Evolutionary conservation across 2,797 vertebrate genomes (phyloP).

Genomic region (Chloroceryle amazona): DNA sequence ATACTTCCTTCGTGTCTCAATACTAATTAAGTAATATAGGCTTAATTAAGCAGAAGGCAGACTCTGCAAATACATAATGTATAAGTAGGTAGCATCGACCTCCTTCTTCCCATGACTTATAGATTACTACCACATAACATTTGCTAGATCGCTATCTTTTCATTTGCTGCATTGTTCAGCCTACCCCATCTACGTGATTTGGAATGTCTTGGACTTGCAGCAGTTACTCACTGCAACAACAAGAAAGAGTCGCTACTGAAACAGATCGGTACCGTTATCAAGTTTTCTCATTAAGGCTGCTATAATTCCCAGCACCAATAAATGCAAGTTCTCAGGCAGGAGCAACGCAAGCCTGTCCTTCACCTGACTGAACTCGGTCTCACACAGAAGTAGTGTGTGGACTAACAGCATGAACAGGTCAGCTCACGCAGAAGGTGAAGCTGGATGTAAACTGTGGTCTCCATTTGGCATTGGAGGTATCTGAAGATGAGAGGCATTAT

Average conservation of each 20-base stretch:
- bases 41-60: conserved; percentile 31
- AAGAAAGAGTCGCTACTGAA: background rate
- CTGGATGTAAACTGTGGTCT: background rate
- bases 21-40: conserved; percentile 32
- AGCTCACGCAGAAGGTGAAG: background rate
- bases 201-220: background rate
- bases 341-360: background rate
- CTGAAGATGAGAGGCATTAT: background rate
- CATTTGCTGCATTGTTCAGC: background rate
- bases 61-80: background rate
- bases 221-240: background rate
- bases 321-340: background rate
- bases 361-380: background rate
- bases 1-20: background rate
- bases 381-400: background rate
- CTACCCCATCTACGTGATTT: background rate
- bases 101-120: background rate
- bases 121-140: background rate
- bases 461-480: background rate
- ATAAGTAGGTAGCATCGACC: background rate
- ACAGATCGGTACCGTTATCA: background rate
- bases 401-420: background rate
- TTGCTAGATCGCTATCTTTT: background rate
- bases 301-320: background rate
- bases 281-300: background rate